Evolutionary conservation across 2,888 invertebrate species (phyloP).

Genomic region (Cyaniris semiargus): DNA sequence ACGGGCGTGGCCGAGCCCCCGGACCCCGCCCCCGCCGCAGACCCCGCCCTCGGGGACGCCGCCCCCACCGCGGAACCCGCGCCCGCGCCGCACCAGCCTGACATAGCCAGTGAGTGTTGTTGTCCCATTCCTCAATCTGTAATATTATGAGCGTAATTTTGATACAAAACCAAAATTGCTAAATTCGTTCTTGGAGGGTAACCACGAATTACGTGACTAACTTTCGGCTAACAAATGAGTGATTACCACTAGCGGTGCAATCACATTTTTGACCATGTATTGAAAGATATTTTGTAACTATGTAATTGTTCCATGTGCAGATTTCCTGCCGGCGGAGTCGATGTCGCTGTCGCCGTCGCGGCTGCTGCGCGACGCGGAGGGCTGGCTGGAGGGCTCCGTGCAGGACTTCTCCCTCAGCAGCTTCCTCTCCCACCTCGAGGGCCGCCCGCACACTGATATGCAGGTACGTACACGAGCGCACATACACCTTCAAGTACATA

Average conservation of each 20-base stretch:
- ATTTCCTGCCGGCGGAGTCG: slow-evolving; percentile 63
- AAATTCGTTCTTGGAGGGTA: too few species aligned
- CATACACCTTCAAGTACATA: too few species aligned
- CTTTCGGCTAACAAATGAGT: too few species aligned
- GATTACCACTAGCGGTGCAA: too few species aligned
- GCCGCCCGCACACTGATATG: slow-evolving; percentile 59
- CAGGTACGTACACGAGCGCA: slow-evolving; percentile 45
- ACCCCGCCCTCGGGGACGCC: slow-evolving; percentile 21
- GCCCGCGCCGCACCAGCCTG: slow-evolving; percentile 42
- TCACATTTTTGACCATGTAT: too few species aligned
- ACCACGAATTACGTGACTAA: too few species aligned
- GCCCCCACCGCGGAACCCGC: slow-evolving; percentile 32
- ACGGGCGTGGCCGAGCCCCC: slow-evolving; percentile 35
- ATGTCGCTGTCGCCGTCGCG: slow-evolving; percentile 82
- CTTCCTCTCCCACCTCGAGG: slow-evolving; percentile 90
- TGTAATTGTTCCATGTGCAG: slow-evolving; percentile 42
- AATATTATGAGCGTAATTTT: not conserved
- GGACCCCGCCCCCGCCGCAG: slow-evolving; percentile 22
- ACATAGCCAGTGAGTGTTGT: slow-evolving; percentile 51
- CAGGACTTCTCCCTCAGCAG: slow-evolving; percentile 93
- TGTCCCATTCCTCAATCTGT: too few species aligned
- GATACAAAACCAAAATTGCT: not conserved
- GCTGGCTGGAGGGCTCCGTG: slow-evolving; percentile 88
- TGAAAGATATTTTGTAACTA: too few species aligned
- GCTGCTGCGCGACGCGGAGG: slow-evolving; percentile 83